A percentile compares a stretch with the other conserved stretches of the same genome.
phyloP scores from a whole-genome alignment of 2,113 vertebrate genomes.

The Calidris pygmaea region DNA sequence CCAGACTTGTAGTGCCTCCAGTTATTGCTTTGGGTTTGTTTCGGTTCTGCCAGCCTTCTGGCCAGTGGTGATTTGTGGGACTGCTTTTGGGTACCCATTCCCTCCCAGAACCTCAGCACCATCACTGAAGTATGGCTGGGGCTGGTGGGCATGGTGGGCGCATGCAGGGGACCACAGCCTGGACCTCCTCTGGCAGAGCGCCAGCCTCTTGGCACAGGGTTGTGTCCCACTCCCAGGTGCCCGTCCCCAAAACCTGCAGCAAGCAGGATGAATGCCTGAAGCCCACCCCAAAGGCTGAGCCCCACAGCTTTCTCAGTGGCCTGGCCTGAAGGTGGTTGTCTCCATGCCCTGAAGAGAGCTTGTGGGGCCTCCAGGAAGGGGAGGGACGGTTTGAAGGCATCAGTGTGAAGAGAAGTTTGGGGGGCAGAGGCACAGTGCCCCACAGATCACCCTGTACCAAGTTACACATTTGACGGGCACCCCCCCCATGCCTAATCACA shows the following conservation, averaged over 20 bases:
- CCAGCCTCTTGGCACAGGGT: background rate
- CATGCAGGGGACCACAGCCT: background rate
- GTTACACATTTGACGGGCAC: background rate
- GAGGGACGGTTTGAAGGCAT: background rate
- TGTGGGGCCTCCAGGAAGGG: background rate
- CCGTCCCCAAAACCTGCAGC: background rate
- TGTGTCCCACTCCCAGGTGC: background rate
- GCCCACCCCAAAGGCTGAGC: background rate
- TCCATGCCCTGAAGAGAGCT: background rate
- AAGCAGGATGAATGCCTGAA: background rate
- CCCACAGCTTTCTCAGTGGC: background rate
- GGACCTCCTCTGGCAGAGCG: background rate
- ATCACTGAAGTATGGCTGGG: background rate
- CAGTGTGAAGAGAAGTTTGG: background rate
- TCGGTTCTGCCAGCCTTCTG: background rate
- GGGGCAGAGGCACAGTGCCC: background rate
- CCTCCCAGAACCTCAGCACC: fast-evolving
- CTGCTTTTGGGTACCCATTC: background rate
- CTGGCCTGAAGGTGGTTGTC: background rate
- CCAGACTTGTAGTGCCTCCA: background rate
- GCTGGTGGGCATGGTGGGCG: background rate
- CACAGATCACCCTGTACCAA: fast-evolving
- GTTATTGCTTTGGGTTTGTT: background rate
- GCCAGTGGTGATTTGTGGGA: fast-evolving
- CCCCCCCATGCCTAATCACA: background rate